Base-by-base conservation (phyloP, 2,797 vertebrate species). In the Hydrocynus forskahlii region DNA sequence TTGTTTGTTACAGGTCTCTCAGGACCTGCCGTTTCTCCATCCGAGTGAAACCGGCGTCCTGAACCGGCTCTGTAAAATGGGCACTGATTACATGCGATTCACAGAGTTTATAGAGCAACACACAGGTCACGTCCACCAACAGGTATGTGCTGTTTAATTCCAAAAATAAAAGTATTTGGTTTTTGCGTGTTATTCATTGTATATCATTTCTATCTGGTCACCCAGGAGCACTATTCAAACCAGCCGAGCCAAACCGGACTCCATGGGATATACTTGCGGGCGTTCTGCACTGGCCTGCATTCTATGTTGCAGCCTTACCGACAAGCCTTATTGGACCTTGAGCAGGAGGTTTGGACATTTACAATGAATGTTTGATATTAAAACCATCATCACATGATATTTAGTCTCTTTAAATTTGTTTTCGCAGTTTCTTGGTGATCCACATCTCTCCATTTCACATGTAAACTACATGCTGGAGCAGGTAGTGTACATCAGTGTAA, bases 401-500 rank as follows among this genome's bases (percentile, higher is more conserved):
- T 67, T 0, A 59, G 35, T 70, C 78, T 63, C 14, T 35, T 83
- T 13, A 81, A 88, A 0, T 78, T 81, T 16, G 81, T 57, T 88
- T 43, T 94, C 95, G 83, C 92, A 99, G 98, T 99, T 99, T 89
- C 93, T 99, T 52, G 95, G 95, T 45, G 98, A 99, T 91, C 96
- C 97, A 6, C 98, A 99, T 91, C 96, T 99, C 86, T 97, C 97
- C 13, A 96, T 98, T 90, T 97, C 97, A 0, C 97, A 99, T 64
- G 95, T 99, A 80, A 99, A 97, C 91, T 99, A 99, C 85, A 97
- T 96, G 88, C 94, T 99, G 54, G 98, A 99, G 86, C 96, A 99
- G 97, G 98, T 99, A 92, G 43, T 17, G 4, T 10, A 14, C 13
- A 55, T 14, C 2, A 2, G 21, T 40, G 45, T 23, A 55, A 70